phyloP scores from a whole-genome alignment of 2,797 vertebrate species.

The Diplodus sargus region DNA sequence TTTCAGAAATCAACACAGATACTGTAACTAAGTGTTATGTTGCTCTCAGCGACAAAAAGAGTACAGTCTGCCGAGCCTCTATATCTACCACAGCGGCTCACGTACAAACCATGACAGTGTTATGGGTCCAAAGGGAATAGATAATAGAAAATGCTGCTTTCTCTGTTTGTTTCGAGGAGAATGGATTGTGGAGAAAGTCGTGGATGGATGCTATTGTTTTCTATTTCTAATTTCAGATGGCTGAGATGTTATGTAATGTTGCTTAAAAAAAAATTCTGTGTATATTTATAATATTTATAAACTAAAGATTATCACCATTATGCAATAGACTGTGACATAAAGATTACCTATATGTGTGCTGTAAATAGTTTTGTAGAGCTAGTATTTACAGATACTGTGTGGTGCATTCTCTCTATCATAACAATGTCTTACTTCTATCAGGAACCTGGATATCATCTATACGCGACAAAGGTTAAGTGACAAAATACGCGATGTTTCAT shows the following conservation, averaged over 20 bases:
- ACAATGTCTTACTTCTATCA: constrained; percentile 94
- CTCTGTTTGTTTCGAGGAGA: constrained; percentile 72
- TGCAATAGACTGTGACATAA: constrained; percentile 93
- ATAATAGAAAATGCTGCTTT: constrained; percentile 81
- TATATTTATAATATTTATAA: constrained; percentile 93
- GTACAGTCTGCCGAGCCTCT: constrained; percentile 70
- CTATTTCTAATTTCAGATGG: constrained; percentile 83
- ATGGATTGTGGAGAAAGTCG: constrained; percentile 65
- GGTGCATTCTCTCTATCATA: constrained; percentile 92
- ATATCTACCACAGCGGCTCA: constrained; percentile 68
- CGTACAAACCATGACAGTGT: constrained; percentile 83
- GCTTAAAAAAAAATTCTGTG: constrained; percentile 84
- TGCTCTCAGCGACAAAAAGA: constrained; percentile 67
- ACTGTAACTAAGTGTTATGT: constrained; percentile 70
- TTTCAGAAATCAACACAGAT: constrained; percentile 67
- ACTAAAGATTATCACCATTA: constrained; percentile 91
- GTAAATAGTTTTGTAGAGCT: constrained; percentile 97
- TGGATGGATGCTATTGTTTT: constrained; percentile 83
- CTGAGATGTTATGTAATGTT: constrained; percentile 84
- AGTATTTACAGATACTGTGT: constrained; percentile 92
- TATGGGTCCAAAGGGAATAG: constrained; percentile 86
- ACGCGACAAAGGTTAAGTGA: constrained; percentile 87
- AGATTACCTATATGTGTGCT: constrained; percentile 92
- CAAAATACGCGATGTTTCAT: constrained; percentile 76
- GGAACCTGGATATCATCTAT: constrained; percentile 90